Evolutionary conservation across 2,113 vertebrate genomes (phyloP).

Genomic region (Nibea albiflora): DNA sequence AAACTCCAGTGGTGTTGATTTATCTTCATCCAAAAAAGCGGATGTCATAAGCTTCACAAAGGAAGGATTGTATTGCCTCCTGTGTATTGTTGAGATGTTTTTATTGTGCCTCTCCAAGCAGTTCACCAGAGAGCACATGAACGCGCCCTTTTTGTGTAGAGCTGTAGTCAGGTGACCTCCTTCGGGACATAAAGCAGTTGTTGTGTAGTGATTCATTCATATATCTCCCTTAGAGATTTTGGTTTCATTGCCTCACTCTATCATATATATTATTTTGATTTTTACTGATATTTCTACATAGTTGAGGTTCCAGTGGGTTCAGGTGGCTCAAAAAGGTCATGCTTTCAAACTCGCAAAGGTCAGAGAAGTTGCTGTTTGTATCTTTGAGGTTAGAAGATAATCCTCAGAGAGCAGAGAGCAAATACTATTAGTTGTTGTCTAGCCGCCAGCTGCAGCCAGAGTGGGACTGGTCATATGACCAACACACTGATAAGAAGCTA

Average conservation of each 20-base stretch:
- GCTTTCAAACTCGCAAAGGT: too few species aligned
- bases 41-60: neutral
- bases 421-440: slow-evolving; percentile 33
- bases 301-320: neutral
- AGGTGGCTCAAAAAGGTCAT: neutral
- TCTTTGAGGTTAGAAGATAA: neutral
- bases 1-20: neutral
- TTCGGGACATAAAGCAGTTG: neutral
- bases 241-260: neutral
- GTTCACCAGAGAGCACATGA: neutral
- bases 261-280: neutral
- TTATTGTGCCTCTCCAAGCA: slow-evolving; percentile 2
- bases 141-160: slow-evolving; percentile 7
- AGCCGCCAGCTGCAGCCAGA: neutral
- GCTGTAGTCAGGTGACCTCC: neutral
- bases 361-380: neutral
- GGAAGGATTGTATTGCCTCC: neutral
- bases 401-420: neutral
- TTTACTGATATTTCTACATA: neutral
- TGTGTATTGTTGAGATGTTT: slow-evolving; percentile 2
- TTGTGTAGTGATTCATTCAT: neutral
- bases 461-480: slow-evolving; percentile 25
- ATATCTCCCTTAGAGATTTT: neutral
- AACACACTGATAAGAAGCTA: neutral
- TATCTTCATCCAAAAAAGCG: neutral